A percentile compares a stretch with the other conserved stretches of the same genome.
Evolutionary conservation across 1,140 invertebrate species (phyloP).

Genomic region (Trichoplusia ni): DNA sequence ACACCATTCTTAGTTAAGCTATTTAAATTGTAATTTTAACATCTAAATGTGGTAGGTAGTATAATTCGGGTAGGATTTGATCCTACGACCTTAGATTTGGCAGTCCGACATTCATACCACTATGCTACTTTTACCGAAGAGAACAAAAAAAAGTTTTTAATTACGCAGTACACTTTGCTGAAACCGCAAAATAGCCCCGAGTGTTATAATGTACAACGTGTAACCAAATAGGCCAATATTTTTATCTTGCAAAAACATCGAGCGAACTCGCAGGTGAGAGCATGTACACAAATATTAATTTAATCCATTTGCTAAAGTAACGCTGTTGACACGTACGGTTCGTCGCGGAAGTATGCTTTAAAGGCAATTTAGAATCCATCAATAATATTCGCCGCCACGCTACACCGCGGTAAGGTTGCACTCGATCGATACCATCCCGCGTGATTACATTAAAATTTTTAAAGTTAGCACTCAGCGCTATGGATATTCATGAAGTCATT

Average conservation of each 20-base stretch:
- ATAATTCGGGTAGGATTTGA: too few relatives aligned
- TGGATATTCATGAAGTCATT: constrained; percentile 3
- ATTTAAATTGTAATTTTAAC: too few relatives aligned
- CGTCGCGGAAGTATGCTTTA: constrained; percentile 38
- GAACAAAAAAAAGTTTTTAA: too few relatives aligned
- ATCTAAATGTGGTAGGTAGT: too few relatives aligned
- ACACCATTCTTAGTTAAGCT: too few relatives aligned
- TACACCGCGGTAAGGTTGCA: neutral
- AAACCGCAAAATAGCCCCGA: neutral
- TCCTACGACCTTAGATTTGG: too few relatives aligned
- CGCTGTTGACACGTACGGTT: constrained; percentile 33
- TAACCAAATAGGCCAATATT: neutral
- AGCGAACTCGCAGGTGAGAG: neutral
- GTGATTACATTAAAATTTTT: constrained; percentile 15
- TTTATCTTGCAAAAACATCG: neutral
- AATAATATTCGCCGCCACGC: constrained; percentile 45
- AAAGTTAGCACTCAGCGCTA: neutral
- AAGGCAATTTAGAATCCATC: constrained; percentile 49
- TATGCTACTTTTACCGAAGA: too few relatives aligned
- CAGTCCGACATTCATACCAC: too few relatives aligned
- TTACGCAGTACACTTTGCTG: too few relatives aligned
- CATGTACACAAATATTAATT: constrained; percentile 33
- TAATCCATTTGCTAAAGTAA: constrained; percentile 40
- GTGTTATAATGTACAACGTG: neutral
- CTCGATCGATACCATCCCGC: constrained; percentile 1